Base-by-base conservation (phyloP, 2,113 vertebrate species). In the cattle (Bos taurus) region DNA sequence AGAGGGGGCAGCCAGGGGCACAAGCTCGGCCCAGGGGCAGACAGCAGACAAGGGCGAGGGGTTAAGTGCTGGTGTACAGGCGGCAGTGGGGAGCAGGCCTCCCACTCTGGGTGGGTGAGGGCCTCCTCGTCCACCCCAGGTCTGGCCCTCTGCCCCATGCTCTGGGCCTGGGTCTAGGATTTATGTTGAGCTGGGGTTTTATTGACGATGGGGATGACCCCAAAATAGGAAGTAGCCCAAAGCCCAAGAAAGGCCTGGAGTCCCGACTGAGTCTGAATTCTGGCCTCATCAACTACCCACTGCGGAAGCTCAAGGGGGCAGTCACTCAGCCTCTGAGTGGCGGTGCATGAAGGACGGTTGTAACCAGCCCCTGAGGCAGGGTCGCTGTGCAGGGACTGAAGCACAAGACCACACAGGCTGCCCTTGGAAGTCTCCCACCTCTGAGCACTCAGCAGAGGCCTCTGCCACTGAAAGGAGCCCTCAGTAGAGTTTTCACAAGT, bases 231-330 rank as follows among this genome's bases (percentile, higher is more conserved):
- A n/a, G 30, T 13, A 28, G n/a, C 52, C 36, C 57, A 62, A 25
- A 30, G 90, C 6, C 48, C 16, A 8, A 19, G 36, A 62, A 6
- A 25, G 36, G 60, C 56, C 62, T 23, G 6, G 9, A 46, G 64
- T 17, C 77, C 57, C 0, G 0, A 16, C 43, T 2, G 15, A 13
- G 30, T 84, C 9, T 52, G 48, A 71, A 74, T 48, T 26, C 40
- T 43, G 54, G 85, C 17, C 43, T 71, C 2, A 7, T 46, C 23
- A 12, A 2, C 28, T 2, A 0, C 57, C 33, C 8, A 3, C 81
- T 40, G 30, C 0, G 2, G 40, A 14, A 13, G 91, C 54, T 26
- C 1, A 0, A 30, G 19, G 4, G 56, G 46, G 33, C 6, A 1
- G 40, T 28, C 46, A 4, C 50, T 16, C 26, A 11, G 33, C 48